Base-by-base conservation (phyloP, 2,113 vertebrate species). In the Galeopterus variegatus region DNA sequence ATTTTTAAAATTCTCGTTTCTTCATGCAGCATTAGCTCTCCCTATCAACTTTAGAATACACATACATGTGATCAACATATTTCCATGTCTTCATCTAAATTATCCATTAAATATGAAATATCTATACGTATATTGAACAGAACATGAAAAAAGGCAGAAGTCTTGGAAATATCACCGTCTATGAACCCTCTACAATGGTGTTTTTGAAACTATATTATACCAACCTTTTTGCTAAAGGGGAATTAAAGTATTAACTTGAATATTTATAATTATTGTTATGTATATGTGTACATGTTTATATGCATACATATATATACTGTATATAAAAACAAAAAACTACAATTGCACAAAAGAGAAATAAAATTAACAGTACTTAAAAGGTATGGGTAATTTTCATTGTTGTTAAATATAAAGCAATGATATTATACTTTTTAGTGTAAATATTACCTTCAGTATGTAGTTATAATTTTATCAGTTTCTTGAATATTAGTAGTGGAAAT, bases 81-180 rank as follows among this genome's bases (percentile, higher is more conserved):
- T 90, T 90, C 7, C 48, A 77, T 56, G 23, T 45, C 45, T 94
- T 81, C 48, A 72, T 72, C 17, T 96, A 70, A 96, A 95, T 96
- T 93, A 75, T 95, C 95, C 23, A 76, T 21, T 81, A 11, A 90
- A 64, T 96, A 89, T 77, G 69, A 95, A 94, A 82, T 62, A 41
- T 62, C 82, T 76, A 72, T 94, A 90, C 11, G 85, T 88, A 94
- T 96, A 92, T 69, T 92, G 52, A 64, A 67, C 7, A 93, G 54
- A 77, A 70, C 28, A 96, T 33, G 14, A 86, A 87, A 93, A 94
- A 94, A 95, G 24, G 14, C 4, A 76, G 48, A 10, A 48, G 5
- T 21, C 67, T 64, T 33, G 4, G 24, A 28, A 88, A 36, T 88
- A 60, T 85, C 41, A 56, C 21, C 67, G 0, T 58, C 75, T 79